phyloP scores from a whole-genome alignment of 1,140 invertebrate genomes.

The Aphelinus certus region DNA sequence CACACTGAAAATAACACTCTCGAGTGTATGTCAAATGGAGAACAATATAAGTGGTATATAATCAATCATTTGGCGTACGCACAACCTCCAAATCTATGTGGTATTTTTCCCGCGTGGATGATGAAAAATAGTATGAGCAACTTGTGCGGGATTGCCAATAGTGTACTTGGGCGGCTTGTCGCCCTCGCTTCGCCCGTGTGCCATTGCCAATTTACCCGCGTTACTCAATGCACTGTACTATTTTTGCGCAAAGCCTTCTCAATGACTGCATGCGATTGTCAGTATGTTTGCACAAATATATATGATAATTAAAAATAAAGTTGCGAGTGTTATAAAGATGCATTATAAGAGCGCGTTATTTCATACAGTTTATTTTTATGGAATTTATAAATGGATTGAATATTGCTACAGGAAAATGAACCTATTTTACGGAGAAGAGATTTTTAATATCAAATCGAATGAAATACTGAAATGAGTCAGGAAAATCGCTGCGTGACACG shows the following conservation, averaged over 20 bases:
- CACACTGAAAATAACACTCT: too few relatives aligned
- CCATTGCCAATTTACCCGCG: not conserved
- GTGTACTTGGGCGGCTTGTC: not conserved
- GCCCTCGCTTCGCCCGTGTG: too few relatives aligned
- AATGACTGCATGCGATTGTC: constrained; percentile 8
- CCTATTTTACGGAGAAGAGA: not conserved
- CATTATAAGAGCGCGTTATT: constrained; percentile 6
- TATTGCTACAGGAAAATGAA: not conserved
- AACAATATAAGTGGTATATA: not conserved
- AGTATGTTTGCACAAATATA: not conserved
- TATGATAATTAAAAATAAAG: not conserved
- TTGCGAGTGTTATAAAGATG: not conserved
- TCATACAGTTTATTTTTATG: constrained; percentile 26
- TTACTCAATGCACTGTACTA: constrained; percentile 2
- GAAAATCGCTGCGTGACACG: not conserved
- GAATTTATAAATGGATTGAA: constrained; percentile 15
- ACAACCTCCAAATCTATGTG: not conserved
- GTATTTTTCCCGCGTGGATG: not conserved
- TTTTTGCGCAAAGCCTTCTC: constrained; percentile 31
- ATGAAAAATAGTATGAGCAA: not conserved
- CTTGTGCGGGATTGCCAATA: not conserved
- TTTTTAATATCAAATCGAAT: too few relatives aligned
- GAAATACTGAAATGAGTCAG: not conserved
- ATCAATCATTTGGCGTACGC: not conserved
- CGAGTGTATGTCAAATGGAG: too few relatives aligned